A percentile compares a stretch with the other conserved stretches of the same genome.
phyloP scores from a whole-genome alignment of 2,113 vertebrate species.

The Hyaena hyaena region DNA sequence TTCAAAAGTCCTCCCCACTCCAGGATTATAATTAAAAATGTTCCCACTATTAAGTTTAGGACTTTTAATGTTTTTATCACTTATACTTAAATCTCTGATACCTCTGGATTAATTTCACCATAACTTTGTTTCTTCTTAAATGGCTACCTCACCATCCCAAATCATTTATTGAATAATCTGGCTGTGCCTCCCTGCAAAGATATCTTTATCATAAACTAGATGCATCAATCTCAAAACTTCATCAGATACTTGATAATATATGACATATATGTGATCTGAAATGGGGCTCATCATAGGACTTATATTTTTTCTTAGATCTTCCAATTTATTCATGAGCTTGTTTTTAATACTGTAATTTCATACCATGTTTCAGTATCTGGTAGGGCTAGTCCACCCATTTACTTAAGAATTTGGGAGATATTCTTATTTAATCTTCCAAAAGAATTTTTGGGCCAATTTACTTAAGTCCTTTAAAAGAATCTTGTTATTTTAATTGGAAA shows the following conservation, averaged over 20 bases:
- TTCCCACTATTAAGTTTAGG: not conserved
- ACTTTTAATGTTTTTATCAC: not conserved
- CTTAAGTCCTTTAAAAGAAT: not conserved
- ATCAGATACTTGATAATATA: not conserved
- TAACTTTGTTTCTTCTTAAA: not conserved
- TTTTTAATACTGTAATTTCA: slow-evolving; percentile 9
- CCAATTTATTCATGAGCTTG: not conserved
- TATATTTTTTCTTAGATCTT: not conserved
- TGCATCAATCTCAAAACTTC: not conserved
- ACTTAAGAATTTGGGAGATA: not conserved
- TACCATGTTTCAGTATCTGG: not conserved
- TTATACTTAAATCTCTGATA: slow-evolving; percentile 33
- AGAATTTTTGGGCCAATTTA: not conserved
- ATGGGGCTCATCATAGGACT: not conserved
- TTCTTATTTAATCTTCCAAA: slow-evolving; percentile 26
- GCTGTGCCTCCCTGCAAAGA: not conserved
- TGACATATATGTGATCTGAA: not conserved
- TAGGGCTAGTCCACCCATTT: not conserved
- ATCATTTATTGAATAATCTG: not conserved
- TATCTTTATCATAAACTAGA: slow-evolving; percentile 21
- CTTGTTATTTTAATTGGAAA: not conserved
- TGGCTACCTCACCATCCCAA: not conserved
- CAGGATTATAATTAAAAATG: not conserved
- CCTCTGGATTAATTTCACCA: not conserved
- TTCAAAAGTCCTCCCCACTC: not conserved